Conservation (phyloP, 2,113 vertebrate species). For the Marcusenius ussheri region DNA sequence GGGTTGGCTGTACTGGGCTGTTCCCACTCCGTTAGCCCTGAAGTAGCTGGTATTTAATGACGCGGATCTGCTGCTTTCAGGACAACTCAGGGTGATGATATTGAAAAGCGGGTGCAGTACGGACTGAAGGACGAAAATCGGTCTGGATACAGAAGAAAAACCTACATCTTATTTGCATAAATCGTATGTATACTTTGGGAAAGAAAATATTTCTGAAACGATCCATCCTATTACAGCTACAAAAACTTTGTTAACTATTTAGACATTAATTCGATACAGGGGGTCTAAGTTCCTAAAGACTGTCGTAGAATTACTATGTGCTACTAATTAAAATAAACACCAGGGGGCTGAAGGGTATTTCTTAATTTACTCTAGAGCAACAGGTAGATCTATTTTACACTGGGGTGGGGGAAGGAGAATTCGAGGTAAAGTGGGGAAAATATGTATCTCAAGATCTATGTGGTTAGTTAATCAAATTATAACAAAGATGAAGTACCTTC, state of each 20-base stretch:
- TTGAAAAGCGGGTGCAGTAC: neutral
- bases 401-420: neutral
- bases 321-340: neutral
- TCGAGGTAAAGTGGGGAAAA: neutral
- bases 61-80: neutral
- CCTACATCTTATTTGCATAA: neutral
- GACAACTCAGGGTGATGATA: neutral
- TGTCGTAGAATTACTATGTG: neutral
- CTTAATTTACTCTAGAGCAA: neutral
- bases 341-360: neutral
- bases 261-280: neutral
- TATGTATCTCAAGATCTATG: neutral
- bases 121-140: neutral
- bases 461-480: neutral
- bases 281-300: neutral
- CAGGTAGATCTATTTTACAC: neutral
- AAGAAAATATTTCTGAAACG: neutral
- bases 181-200: neutral
- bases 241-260: neutral
- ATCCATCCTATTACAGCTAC: neutral
- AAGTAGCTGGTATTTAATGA: neutral
- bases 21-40: neutral
- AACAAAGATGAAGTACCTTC: neutral
- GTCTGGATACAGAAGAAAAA: neutral
- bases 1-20: constrained; percentile 37